A percentile compares a stretch with the other conserved stretches of the same genome.
These are phyloP conservation scores for Tokudaia muenninki DNA, from an alignment of 2,797 vertebrate species.

Conservation along the genomic window DNA sequence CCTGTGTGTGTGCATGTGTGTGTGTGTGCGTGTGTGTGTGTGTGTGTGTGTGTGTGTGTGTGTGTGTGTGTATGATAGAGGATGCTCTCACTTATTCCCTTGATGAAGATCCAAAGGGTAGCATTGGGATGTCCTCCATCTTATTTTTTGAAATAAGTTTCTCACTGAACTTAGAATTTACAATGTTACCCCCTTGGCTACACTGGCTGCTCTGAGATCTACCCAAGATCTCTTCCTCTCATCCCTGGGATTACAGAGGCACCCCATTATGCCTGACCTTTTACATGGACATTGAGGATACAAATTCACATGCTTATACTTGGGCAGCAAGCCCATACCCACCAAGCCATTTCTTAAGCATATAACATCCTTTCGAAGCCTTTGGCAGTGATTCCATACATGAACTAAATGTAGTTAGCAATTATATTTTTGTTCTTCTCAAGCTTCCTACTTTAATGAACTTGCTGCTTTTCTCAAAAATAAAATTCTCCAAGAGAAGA, in stretches of 20 bases:
- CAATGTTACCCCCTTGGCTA: not conserved
- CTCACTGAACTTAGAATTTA: not conserved
- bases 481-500: constrained; percentile 16
- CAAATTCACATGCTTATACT: not conserved
- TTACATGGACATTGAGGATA: not conserved
- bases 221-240: not conserved
- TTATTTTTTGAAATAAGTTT: too few species aligned
- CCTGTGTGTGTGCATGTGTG: too few species aligned
- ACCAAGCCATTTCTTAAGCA: not conserved
- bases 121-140: not conserved
- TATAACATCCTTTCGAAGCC: not conserved
- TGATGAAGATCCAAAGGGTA: not conserved
- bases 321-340: not conserved
- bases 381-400: not conserved
- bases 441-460: not conserved
- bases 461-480: not conserved
- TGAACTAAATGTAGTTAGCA: not conserved
- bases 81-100: not conserved
- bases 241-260: too few species aligned
- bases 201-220: not conserved
- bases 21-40: too few species aligned
- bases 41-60: not conserved
- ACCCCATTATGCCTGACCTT: not conserved
- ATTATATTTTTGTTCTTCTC: not conserved
- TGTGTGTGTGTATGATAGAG: not conserved